A percentile compares a stretch with the other conserved stretches of the same genome.
Conservation (phyloP, 2,888 invertebrate species). For the Lordiphosa fenestrarum region DNA sequence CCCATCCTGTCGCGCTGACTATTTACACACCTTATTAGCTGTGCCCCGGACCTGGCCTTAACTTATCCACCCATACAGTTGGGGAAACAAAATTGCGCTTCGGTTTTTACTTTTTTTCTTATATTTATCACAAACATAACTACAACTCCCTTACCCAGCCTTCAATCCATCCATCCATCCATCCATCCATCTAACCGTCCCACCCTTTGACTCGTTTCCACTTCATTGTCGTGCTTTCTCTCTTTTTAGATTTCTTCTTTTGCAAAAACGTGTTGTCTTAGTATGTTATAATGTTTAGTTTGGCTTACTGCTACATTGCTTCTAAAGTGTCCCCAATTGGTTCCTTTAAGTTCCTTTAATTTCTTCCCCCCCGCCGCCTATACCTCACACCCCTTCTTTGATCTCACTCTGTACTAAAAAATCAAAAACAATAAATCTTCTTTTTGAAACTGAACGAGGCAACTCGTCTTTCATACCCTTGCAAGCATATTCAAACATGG, state of each 20-base stretch:
- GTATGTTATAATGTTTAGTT: conserved; percentile 3
- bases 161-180: conserved; percentile 5
- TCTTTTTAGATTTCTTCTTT: conserved; percentile 3
- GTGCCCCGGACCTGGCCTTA: background rate
- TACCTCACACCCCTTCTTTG: too few relatives aligned
- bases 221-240: conserved; percentile 3
- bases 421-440: too few relatives aligned
- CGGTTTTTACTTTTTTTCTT: conserved; percentile 25
- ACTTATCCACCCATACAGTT: conserved; percentile 60
- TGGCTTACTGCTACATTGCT: conserved; percentile 6
- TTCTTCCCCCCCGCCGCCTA: conserved; percentile 7
- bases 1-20: conserved; percentile 10
- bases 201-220: background rate
- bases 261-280: background rate
- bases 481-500: too few relatives aligned
- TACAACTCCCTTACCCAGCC: conserved; percentile 55
- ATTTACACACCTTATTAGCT: conserved; percentile 46
- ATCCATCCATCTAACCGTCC: background rate
- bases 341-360: conserved; percentile 43
- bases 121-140: conserved; percentile 74
- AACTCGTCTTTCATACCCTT: too few relatives aligned
- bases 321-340: conserved; percentile 44
- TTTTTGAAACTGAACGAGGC: too few relatives aligned
- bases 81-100: conserved; percentile 66
- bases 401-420: too few relatives aligned